These are phyloP conservation scores for Lycophotia porphyrea DNA, from an alignment of 2,888 invertebrate species.

Conservation along the genomic window DNA sequence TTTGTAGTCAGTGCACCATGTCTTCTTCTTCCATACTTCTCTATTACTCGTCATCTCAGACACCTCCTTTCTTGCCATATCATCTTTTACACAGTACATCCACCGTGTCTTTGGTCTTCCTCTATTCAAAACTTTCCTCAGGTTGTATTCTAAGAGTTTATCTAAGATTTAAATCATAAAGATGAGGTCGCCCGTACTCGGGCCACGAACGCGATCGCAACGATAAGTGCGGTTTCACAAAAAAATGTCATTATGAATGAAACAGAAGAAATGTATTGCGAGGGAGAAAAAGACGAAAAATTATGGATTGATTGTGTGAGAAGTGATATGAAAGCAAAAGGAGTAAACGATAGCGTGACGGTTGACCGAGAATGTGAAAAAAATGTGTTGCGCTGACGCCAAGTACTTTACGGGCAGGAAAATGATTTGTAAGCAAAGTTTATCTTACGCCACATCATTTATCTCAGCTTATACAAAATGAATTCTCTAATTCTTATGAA, in stretches of 20 bases:
- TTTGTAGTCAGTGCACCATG: no score
- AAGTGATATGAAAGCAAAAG: no score
- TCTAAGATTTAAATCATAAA: neutral
- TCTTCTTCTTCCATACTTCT: no score
- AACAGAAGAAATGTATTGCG: neutral
- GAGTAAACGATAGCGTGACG: neutral
- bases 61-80: no score
- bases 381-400: neutral
- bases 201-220: neutral
- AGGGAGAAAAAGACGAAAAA: neutral
- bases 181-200: no score
- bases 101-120: no score
- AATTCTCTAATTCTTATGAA: constrained; percentile 24
- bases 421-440: neutral
- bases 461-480: constrained; percentile 1
- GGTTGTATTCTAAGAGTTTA: neutral
- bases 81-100: no score
- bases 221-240: neutral
- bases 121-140: neutral
- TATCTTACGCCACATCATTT: no score
- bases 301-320: neutral
- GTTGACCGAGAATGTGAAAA: neutral
- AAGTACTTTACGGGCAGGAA: neutral
- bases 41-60: no score
- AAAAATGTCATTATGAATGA: neutral